These are phyloP conservation scores for Schrankia costaestrigalis DNA, from an alignment of 2,888 invertebrate genomes.

Conservation along the genomic window DNA sequence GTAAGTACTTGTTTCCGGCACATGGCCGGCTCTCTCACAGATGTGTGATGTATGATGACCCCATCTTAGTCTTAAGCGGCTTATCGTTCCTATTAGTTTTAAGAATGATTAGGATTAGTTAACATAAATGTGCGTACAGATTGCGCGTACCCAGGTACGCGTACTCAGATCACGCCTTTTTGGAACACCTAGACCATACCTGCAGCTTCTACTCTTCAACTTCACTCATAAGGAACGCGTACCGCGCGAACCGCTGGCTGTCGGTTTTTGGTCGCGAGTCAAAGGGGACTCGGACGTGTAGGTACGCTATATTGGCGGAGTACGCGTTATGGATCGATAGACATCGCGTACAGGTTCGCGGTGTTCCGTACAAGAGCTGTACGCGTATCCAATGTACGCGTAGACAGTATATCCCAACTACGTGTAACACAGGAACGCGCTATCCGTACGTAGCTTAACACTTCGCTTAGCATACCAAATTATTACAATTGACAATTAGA, in stretches of 20 bases:
- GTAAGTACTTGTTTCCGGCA: background rate
- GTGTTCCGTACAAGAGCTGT: constrained; percentile 24
- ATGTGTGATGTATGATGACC: background rate
- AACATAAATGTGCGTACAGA: no score
- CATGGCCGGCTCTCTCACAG: background rate
- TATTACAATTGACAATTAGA: background rate
- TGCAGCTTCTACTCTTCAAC: no score
- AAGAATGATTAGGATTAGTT: no score
- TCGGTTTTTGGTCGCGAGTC: no score
- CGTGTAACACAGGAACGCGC: constrained; percentile 22
- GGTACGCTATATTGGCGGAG: no score
- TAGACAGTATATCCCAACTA: constrained; percentile 22
- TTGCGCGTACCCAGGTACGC: no score
- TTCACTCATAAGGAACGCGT: no score
- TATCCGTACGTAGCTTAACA: constrained; percentile 19
- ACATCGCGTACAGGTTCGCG: constrained; percentile 24
- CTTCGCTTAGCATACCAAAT: background rate
- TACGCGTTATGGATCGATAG: constrained; percentile 18
- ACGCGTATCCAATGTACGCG: constrained; percentile 27
- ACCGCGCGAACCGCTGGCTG: no score
- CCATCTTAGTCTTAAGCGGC: background rate
- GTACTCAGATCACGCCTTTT: no score
- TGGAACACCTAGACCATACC: no score
- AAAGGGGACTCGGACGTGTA: no score
- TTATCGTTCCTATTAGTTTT: no score